These are phyloP conservation scores for Blastobasis lacticolella DNA, from an alignment of 2,888 invertebrate species.

Conservation along the genomic window DNA sequence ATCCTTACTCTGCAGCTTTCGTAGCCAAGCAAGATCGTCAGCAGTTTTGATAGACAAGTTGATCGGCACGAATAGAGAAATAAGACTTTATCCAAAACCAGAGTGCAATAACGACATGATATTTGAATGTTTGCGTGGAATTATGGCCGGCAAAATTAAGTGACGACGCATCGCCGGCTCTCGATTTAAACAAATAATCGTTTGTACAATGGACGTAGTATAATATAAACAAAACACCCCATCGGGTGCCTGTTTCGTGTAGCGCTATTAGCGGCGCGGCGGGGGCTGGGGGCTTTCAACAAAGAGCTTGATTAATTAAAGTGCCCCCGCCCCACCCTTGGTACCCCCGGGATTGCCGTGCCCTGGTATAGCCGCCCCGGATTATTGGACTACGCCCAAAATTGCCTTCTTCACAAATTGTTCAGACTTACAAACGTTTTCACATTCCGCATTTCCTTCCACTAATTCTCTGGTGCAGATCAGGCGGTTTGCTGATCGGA, in stretches of 20 bases:
- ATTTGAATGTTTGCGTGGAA: too few relatives aligned
- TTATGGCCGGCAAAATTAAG: constrained; percentile 14
- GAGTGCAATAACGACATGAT: too few relatives aligned
- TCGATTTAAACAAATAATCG: constrained; percentile 54
- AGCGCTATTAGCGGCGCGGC: constrained; percentile 51
- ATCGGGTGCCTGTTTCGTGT: constrained; percentile 46
- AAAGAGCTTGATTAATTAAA: constrained; percentile 71
- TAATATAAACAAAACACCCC: constrained; percentile 51
- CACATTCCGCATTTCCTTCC: too few relatives aligned
- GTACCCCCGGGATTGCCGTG: constrained; percentile 18
- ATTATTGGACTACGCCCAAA: constrained; percentile 46
- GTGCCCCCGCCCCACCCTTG: constrained; percentile 54
- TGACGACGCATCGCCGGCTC: constrained; percentile 42
- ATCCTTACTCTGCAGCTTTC: too few relatives aligned
- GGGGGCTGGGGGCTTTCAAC: constrained; percentile 43
- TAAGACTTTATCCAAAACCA: too few relatives aligned
- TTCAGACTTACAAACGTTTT: too few relatives aligned
- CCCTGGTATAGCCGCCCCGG: constrained; percentile 40
- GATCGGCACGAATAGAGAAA: too few relatives aligned
- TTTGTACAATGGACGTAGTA: constrained; percentile 30
- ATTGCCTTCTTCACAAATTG: constrained; percentile 29
- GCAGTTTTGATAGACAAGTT: too few relatives aligned
- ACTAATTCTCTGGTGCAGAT: too few relatives aligned
- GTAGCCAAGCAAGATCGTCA: too few relatives aligned
- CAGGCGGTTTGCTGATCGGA: too few relatives aligned